A percentile compares a stretch with the other conserved stretches of the same genome.
Evolutionary conservation across 2,888 invertebrate species (phyloP).

Genomic region (Eristalis arbustorum): DNA sequence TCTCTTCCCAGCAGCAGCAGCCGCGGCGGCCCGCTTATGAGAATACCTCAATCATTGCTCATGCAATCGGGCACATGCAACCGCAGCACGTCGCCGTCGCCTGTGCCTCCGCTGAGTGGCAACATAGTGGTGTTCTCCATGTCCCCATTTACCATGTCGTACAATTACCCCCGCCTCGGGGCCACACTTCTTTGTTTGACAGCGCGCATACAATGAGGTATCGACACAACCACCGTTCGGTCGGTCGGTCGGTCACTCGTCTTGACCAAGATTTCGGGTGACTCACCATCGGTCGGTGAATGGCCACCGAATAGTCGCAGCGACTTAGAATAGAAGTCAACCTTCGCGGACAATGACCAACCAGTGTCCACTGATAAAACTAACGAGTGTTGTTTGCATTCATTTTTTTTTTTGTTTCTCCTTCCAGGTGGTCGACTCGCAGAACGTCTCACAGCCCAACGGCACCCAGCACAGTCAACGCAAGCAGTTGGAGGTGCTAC

Average conservation of each 20-base stretch:
- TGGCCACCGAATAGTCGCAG: constrained; percentile 21
- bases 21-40: constrained; percentile 10
- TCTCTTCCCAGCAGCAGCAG: constrained; percentile 25
- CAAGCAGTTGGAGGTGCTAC: constrained; percentile 85
- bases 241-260: constrained; percentile 48
- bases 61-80: constrained; percentile 41
- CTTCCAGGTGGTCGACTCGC: constrained; percentile 80
- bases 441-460: constrained; percentile 80
- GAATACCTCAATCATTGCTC: constrained; percentile 61
- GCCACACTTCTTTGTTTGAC: constrained; percentile 47
- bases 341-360: constrained; percentile 13
- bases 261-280: constrained; percentile 42
- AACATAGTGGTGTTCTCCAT: constrained; percentile 54
- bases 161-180: constrained; percentile 23
- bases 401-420: constrained; percentile 1
- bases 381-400: constrained; percentile 49
- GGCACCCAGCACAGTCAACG: constrained; percentile 80
- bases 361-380: neutral
- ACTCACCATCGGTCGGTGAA: constrained; percentile 52
- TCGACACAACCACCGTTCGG: constrained; percentile 22
- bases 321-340: constrained; percentile 48
- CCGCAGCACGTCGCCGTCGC: constrained; percentile 21
- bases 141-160: constrained; percentile 61
- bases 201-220: neutral
- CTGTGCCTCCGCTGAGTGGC: constrained; percentile 47